phyloP scores from a whole-genome alignment of 2,797 vertebrate species.

The Coilia nasus region DNA sequence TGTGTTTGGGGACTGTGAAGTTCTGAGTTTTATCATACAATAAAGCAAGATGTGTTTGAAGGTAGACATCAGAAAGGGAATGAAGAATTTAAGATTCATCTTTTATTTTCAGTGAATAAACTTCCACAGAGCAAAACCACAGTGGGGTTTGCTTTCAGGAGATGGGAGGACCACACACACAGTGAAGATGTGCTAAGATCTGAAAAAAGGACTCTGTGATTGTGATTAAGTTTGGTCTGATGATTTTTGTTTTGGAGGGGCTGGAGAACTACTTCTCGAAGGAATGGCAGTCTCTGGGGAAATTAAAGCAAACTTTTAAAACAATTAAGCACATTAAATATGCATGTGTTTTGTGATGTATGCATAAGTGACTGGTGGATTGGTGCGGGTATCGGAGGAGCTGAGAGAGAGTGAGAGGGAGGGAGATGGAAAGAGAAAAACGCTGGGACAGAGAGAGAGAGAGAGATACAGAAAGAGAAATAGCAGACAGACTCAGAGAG shows the following conservation, averaged over 20 bases:
- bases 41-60: not conserved
- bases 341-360: constrained; percentile 23
- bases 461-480: not conserved
- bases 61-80: not conserved
- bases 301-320: constrained; percentile 25
- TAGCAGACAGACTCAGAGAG: not conserved
- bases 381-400: not conserved
- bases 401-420: not conserved
- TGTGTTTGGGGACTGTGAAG: too few relatives aligned
- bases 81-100: not conserved
- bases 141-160: not conserved
- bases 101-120: not conserved
- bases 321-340: constrained; percentile 22
- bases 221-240: constrained; percentile 26
- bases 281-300: constrained; percentile 13
- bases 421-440: not conserved
- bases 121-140: not conserved
- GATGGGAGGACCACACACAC: constrained; percentile 54
- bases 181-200: constrained; percentile 57
- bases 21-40: too few relatives aligned
- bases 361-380: not conserved
- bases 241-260: constrained; percentile 35
- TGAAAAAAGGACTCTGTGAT: constrained; percentile 30
- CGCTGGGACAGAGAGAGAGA: not conserved
- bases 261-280: constrained; percentile 15